Evolutionary conservation across 2,797 vertebrate genomes (phyloP), one percentile per base, ranked within the genome.

Genomic region (Danio choprae): DNA sequence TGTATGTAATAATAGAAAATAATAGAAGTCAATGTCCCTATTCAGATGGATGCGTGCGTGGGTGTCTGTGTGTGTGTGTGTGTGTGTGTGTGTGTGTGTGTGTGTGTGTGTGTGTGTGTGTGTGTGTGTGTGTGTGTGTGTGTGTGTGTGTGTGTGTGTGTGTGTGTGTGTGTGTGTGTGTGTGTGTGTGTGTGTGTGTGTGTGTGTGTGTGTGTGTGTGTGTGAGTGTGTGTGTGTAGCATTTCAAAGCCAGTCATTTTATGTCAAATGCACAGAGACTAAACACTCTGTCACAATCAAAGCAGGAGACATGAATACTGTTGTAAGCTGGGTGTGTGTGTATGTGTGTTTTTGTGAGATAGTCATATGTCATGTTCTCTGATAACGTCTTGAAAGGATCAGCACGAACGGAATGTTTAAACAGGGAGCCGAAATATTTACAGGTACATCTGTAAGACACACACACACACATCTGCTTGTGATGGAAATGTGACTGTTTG

Each of bases 371-470:
- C 64, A 48, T 78, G 75, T 78, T 78, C 63, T 78, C 64, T 78
- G 63, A 78, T 78, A 78, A 59, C 29, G 53, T 78, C 75, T 78
- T 69, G 75, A 78, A 78, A 78, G 76, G 65, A 69, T 78, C 76
- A 69, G 63, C 64, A 8, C 3, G 41, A 69, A 46, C 7, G 5
- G 43, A 60, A 60, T 78, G 55, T 78, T 69, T 78, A 68, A 78
- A 59, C 55, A 50, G 60, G 0, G 15, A 64, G 64, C 29, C 29
- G 29, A 29, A 76, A 76, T 65, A 65, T 76, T 65, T 77, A 65
- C 74, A 65, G 74, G 62, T 65, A 55, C 60, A 7, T 64, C 74
- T 51, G 43, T 44, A 20, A 65, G 18, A 55, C 48, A n/a, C 38
- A 64, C 41, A 36, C 29, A 41, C 43, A 4, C 13, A 67, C 6